Evolutionary conservation across 1,140 invertebrate genomes (phyloP), one percentile per base, ranked within the genome.

Genomic region (Penaeus chinensis): DNA sequence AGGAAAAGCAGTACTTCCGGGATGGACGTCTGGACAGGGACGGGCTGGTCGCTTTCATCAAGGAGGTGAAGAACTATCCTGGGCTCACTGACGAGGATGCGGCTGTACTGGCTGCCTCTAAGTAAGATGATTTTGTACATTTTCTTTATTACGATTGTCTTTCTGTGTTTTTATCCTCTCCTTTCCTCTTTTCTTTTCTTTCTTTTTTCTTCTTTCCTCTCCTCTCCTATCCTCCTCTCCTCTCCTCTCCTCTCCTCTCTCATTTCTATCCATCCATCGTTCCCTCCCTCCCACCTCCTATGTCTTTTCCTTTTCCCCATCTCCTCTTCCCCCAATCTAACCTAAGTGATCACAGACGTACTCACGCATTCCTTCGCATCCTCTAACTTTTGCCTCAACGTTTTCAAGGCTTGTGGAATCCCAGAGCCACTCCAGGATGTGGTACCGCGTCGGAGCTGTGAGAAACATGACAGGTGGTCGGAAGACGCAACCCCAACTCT

Each of bases 381-480:
- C 7, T 66, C 54, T 69, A 42, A 42, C n/a, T 54, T 42, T 69
- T 81, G 42, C 2, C 32, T 5, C 32, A 19, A 71, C 71, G 54
- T 54, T 83, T 90, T 90, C 22, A 62, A 93, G 94, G 87, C 90
- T 95, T 27, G 92, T 94, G 24, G 93, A 94, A 89, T 91, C 93
- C 37, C 92, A 93, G 88, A 92, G 92, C 2, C 94, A 94, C 87
- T 92, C 92, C 27, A 91, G 94, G 19, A 92, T 94, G 87, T 95
- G 94, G 94, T 95, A 95, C 91, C 92, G 94, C 16, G 94, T 95
- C 82, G 94, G 94, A 66, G 94, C 94, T 63, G 93, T 94, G 22
- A 90, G 94, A 61, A 91, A 91, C 20, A 89, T 95, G 76, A 93
- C 94, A 7, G 94, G 94, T n/a, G 93, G 93, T n/a, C 91, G 92